phyloP scores from a whole-genome alignment of 2,888 invertebrate genomes.

The Nephrotoma appendiculata region DNA sequence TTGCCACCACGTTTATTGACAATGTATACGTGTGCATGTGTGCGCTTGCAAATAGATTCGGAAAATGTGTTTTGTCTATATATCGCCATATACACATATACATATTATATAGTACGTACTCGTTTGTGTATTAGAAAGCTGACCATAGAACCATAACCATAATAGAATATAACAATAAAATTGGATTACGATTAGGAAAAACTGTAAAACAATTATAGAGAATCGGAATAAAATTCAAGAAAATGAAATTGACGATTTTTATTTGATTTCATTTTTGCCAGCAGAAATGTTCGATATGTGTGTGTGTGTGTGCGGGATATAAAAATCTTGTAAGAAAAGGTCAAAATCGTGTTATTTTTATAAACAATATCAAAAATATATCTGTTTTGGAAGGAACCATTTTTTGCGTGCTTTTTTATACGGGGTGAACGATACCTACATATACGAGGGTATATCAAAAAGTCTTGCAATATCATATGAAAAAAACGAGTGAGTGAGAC shows the following conservation, averaged over 20 bases:
- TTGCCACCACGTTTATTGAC: background rate
- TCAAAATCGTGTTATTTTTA: background rate
- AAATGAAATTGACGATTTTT: background rate
- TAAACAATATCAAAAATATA: background rate
- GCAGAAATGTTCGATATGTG: background rate
- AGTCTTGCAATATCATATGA: too few relatives aligned
- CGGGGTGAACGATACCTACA: background rate
- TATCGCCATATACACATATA: too few relatives aligned
- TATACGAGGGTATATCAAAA: too few relatives aligned
- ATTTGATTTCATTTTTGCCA: background rate
- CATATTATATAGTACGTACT: too few relatives aligned
- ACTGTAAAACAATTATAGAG: background rate
- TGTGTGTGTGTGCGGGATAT: background rate
- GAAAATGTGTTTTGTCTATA: background rate
- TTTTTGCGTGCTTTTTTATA: background rate
- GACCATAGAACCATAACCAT: background rate
- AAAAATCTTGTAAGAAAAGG: background rate
- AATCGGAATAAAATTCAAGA: background rate
- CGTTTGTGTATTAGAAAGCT: background rate
- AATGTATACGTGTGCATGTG: background rate
- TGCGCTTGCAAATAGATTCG: background rate
- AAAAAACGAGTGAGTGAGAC: too few relatives aligned
- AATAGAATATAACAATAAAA: background rate
- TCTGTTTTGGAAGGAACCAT: background rate
- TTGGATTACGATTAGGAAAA: background rate